Evolutionary conservation across 2,113 vertebrate species (phyloP).

Genomic region (Halichoerus grypus): DNA sequence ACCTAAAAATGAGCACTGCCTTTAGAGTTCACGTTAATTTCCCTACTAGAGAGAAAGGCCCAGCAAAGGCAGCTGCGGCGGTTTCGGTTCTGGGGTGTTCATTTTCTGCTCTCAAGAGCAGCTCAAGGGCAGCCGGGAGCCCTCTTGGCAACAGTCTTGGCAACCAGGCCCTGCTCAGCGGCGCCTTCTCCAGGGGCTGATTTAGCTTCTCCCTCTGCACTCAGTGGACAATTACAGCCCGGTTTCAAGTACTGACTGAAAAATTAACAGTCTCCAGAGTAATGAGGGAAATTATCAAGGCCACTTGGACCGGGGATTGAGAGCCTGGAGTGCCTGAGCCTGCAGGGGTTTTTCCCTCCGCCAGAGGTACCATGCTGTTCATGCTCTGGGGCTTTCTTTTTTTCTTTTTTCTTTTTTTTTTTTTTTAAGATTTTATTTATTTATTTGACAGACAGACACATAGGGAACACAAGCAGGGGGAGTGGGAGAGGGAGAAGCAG

Average conservation of each 20-base stretch:
- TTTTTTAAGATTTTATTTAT: too few species aligned
- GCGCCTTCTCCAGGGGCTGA: not conserved
- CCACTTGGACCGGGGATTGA: not conserved
- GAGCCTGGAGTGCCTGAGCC: not conserved
- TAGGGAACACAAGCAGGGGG: too few species aligned
- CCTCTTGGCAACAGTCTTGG: not conserved
- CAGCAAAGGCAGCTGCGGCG: not conserved
- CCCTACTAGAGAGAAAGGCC: not conserved
- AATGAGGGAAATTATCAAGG: slow-evolving; percentile 30
- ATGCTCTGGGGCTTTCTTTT: not conserved
- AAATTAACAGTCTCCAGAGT: slow-evolving; percentile 44
- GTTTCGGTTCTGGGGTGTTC: not conserved
- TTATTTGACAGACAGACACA: too few species aligned
- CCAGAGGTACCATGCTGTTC: not conserved
- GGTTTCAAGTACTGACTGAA: slow-evolving; percentile 39
- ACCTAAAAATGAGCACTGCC: not conserved
- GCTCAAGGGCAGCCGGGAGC: not conserved
- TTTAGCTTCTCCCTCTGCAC: not conserved
- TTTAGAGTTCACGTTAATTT: not conserved
- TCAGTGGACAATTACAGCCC: not conserved
- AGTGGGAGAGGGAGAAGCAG: too few species aligned
- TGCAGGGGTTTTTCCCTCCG: not conserved
- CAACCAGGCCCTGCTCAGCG: fast-evolving
- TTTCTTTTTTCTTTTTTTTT: too few species aligned
- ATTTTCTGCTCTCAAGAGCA: not conserved